Evolutionary conservation across 2,797 vertebrate genomes (phyloP), one percentile per base, ranked within the genome.

Genomic region (Takifugu rubripes): DNA sequence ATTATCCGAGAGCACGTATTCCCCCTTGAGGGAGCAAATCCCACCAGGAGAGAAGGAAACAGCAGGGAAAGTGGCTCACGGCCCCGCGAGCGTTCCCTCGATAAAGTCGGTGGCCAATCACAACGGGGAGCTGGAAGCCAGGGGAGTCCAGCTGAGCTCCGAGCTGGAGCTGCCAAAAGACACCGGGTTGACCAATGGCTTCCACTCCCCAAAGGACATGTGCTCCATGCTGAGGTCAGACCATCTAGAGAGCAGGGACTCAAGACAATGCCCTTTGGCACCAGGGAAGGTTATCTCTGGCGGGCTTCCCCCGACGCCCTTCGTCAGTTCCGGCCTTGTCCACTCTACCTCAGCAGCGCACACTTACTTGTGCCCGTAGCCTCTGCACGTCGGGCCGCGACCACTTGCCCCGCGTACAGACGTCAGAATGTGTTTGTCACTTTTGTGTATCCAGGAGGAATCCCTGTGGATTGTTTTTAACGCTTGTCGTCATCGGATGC

Each of bases 141-240:
- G 25, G 16, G 66, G 44, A 26, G 64, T 66, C 27, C 74, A 74
- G 73, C 56, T 53, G 42, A 61, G 54, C 33, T 54, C 60, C 59
- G 83, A 77, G 56, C 56, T 49, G 48, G 78, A 85, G 73, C 76
- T 79, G 0, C 55, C 73, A 60, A 78, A 68, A 50, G 77, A 61
- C 64, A 64, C 0, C 49, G 86, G 87, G 52, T 90, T 94, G 29
- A 88, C 89, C 69, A 94, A 94, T 42, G 94, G 93, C 71, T 94
- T 93, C 82, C 93, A 93, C 77, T 88, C 89, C 47, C 88, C 83
- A 0, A 77, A 85, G 73, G 65, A 64, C 16, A 59, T 74, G 59
- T 54, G 54, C 50, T 54, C 78, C 8, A 64, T 68, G 59, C 64
- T 72, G 78, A 83, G 64, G 63, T 66, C 79, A n/a, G 86, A 91